Conservation (phyloP, 1,140 invertebrate species). For the Parapsyche elsis region DNA sequence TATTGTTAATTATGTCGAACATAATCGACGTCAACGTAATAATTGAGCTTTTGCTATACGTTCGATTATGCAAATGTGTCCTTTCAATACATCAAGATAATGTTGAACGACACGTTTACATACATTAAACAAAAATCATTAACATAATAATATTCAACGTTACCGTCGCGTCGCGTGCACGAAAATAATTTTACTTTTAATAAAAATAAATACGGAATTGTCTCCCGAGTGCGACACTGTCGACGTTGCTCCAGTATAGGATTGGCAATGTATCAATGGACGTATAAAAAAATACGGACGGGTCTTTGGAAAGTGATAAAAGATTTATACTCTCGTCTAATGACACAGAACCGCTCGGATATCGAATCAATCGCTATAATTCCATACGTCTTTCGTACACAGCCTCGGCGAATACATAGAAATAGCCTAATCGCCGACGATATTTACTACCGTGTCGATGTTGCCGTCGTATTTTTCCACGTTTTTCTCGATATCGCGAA, state of each 20-base stretch:
- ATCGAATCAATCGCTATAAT: constrained; percentile 29
- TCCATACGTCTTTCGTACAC: not conserved
- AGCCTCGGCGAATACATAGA: not conserved
- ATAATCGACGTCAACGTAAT: constrained; percentile 6
- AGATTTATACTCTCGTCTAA: constrained; percentile 46
- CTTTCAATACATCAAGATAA: constrained; percentile 10
- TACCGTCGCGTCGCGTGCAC: too few species aligned
- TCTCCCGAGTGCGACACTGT: constrained; percentile 1
- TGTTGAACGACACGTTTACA: constrained; percentile 23
- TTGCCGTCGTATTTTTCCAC: not conserved
- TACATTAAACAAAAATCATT: constrained; percentile 17
- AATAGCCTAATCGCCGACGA: not conserved
- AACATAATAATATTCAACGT: not conserved
- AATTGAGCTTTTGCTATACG: constrained; percentile 16
- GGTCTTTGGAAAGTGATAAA: constrained; percentile 48
- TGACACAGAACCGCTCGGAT: constrained; percentile 29
- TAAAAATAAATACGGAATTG: not conserved
- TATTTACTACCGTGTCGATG: not conserved
- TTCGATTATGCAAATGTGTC: constrained; percentile 20
- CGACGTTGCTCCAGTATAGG: constrained; percentile 3
- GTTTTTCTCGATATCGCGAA: too few species aligned
- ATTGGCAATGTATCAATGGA: constrained; percentile 25
- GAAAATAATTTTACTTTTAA: too few species aligned
- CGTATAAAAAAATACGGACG: constrained; percentile 22
- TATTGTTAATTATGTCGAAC: not conserved